phyloP scores from a whole-genome alignment of 2,797 vertebrate genomes.

The Miopithecus talapoin region DNA sequence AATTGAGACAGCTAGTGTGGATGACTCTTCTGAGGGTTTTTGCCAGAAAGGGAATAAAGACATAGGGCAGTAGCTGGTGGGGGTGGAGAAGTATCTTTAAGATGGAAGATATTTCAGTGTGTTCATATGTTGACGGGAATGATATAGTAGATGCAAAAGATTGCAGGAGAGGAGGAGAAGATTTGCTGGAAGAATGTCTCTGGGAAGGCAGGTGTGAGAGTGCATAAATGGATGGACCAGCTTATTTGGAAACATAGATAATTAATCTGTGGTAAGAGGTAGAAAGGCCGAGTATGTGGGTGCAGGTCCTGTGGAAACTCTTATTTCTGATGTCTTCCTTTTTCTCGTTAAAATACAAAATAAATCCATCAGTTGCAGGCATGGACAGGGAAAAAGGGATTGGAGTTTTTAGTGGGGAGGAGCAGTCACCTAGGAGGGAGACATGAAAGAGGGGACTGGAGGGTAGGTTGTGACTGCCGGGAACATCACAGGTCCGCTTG shows the following conservation, averaged over 20 bases:
- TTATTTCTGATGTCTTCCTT: background rate
- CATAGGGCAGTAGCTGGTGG: background rate
- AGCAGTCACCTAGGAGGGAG: too few species aligned
- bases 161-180: background rate
- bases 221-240: background rate
- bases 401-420: background rate
- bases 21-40: background rate
- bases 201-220: background rate
- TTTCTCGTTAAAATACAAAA: background rate
- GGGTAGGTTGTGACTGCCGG: fast-evolving
- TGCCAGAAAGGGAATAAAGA: background rate
- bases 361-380: background rate
- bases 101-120: background rate
- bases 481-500: background rate
- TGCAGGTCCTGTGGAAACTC: background rate
- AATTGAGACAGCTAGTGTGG: background rate
- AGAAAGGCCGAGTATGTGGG: background rate
- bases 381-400: background rate
- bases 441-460: background rate
- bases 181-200: background rate
- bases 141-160: background rate
- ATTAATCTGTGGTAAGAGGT: background rate
- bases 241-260: background rate
- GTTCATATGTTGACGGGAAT: background rate
- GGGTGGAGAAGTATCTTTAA: background rate